Percentiles rank a stretch among this genome's conserved stretches.
phyloP scores from a whole-genome alignment of 2,888 invertebrate genomes.

The Hyles lineata region DNA sequence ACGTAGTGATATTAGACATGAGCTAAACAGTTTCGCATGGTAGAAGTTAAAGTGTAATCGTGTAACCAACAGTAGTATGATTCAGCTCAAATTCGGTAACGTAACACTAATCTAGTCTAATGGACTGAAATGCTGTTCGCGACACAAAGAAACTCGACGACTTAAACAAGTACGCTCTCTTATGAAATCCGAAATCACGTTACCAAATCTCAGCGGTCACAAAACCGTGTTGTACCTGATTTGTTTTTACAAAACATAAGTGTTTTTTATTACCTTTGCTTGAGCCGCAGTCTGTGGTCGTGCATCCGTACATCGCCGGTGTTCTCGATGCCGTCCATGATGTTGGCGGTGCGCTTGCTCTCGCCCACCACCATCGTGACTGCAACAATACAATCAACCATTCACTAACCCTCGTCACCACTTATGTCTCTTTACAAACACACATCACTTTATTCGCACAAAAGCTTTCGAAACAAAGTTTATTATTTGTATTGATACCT shows the following conservation, averaged over 20 bases:
- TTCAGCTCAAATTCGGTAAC: not conserved
- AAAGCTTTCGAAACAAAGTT: not conserved
- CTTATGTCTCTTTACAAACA: not conserved
- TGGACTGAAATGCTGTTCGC: not conserved
- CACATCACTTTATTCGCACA: not conserved
- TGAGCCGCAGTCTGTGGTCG: conserved; percentile 94
- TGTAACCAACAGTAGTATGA: not conserved
- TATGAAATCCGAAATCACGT: conserved; percentile 6
- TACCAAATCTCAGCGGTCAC: not conserved
- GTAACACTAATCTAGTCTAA: not conserved
- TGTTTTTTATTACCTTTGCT: conserved; percentile 89
- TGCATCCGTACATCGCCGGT: conserved; percentile 95
- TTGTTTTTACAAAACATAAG: not conserved
- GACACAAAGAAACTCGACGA: not conserved
- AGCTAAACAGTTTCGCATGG: too few relatives aligned
- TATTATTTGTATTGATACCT: conserved; percentile 5
- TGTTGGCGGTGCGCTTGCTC: conserved; percentile 88
- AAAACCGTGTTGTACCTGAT: not conserved
- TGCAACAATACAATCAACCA: conserved; percentile 63
- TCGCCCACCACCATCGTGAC: conserved; percentile 94
- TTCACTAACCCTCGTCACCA: conserved; percentile 38
- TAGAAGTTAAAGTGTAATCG: not conserved
- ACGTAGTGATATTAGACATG: too few relatives aligned
- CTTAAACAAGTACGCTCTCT: not conserved
- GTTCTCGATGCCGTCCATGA: conserved; percentile 96